These are phyloP conservation scores for Neotoxoptera formosana DNA, from an alignment of 1,140 invertebrate genomes.

Conservation along the genomic window DNA sequence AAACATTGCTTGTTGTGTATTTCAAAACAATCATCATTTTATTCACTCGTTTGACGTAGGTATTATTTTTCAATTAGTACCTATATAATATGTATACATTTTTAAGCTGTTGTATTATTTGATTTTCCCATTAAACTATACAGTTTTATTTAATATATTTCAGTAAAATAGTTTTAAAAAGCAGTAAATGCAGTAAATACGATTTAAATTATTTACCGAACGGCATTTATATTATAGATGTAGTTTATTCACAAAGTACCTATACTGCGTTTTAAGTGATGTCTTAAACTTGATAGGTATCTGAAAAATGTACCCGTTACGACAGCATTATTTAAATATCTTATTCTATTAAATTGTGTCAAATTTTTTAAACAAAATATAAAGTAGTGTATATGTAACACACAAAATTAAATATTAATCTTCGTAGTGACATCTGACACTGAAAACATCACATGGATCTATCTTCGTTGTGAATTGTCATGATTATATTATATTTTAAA, in stretches of 20 bases:
- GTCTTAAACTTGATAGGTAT: background rate
- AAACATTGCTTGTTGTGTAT: slow-evolving; percentile 7
- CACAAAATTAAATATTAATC: too few relatives aligned
- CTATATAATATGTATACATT: background rate
- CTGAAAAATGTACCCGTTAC: background rate
- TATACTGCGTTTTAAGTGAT: background rate
- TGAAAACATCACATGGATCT: background rate
- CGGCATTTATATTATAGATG: background rate
- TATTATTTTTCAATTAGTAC: background rate
- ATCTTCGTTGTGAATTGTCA: background rate
- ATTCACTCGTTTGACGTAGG: background rate
- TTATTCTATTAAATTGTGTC: background rate
- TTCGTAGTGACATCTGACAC: background rate
- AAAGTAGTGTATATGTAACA: background rate
- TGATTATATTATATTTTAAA: background rate
- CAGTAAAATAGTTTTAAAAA: background rate
- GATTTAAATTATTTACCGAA: background rate
- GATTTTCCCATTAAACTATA: background rate
- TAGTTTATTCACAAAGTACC: background rate
- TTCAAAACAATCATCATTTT: slow-evolving; percentile 9
- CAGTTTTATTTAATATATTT: background rate
- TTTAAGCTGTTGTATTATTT: background rate
- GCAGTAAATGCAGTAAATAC: background rate
- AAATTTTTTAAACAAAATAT: background rate
- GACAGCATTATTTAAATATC: background rate